phyloP scores from a whole-genome alignment of 2,113 vertebrate genomes.

The Donacobius atricapilla region DNA sequence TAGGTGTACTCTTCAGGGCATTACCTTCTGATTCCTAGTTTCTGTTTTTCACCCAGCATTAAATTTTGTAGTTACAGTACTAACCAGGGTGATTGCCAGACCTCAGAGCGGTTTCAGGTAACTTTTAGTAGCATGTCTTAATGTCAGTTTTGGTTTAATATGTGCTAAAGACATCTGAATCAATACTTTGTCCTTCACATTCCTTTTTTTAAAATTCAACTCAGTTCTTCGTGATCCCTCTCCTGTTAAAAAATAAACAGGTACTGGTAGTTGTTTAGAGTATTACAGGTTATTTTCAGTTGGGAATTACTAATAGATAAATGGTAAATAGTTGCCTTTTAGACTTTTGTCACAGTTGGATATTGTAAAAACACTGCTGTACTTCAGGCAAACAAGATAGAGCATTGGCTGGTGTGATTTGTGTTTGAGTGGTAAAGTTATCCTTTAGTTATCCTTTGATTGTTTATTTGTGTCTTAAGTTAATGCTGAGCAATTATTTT shows the following conservation, averaged over 20 bases:
- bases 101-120: not conserved
- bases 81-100: not conserved
- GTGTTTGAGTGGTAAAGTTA: not conserved
- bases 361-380: not conserved
- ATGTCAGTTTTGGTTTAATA: not conserved
- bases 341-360: not conserved
- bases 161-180: not conserved
- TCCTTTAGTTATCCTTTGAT: not conserved
- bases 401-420: not conserved
- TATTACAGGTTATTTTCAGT: not conserved
- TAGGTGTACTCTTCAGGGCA: not conserved
- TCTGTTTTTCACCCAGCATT: not conserved
- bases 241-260: not conserved
- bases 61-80: not conserved
- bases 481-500: not conserved
- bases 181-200: not conserved
- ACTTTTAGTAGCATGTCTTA: not conserved
- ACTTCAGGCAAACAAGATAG: not conserved
- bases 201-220: not conserved
- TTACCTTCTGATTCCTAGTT: not conserved
- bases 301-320: not conserved
- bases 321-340: not conserved
- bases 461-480: not conserved
- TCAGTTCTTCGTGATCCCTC: not conserved
- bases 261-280: not conserved